Evolutionary conservation across 2,797 vertebrate species (phyloP), one percentile per base, ranked within the genome.

Genomic region (Ara ararauna): DNA sequence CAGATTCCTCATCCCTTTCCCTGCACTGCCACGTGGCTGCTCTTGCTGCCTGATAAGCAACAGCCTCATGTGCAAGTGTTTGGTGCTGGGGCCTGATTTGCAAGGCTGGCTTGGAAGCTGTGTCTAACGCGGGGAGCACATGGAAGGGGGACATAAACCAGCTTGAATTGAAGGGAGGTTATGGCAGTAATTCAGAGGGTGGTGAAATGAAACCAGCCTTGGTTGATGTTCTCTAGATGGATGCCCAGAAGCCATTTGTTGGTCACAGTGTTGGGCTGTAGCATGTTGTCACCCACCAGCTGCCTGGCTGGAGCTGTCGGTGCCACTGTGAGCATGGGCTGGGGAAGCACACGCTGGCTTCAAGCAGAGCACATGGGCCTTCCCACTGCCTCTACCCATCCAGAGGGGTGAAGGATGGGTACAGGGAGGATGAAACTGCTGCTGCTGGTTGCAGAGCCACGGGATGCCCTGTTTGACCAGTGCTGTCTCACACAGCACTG

Each of bases 51-150:
- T 2, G 3, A 7, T 42, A 8, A 27, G 23, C 0, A 0, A 17
- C 27, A 70, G 51, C 68, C 44, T 42, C 5, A 0, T 1, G 1
- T 10, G 64, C 40, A 21, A 45, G 13, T 0, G 2, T 53, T 40
- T 38, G 40, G 7, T n/a, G 38, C 19, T 42, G 21, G 61, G 34
- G 4, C 16, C 27, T 12, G 4, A 10, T 20, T 51, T 60, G 58
- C 54, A 14, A 26, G 61, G 13, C 53, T 75, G 54, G 11, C 27
- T 67, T 48, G 38, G 85, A 34, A 30, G 27, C 47, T 8, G 22
- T 38, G 11, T 0, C 27, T 64, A 29, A 2, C 12, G 1, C 0
- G 0, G 40, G n/a, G 8, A 56, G 20, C 1, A 66, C 34, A 13
- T 48, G 56, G 77, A 26, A 76, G 64, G 32, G 77, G 24, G 17